Conservation (phyloP, 2,888 invertebrate species). For the Synergus itoensis region DNA sequence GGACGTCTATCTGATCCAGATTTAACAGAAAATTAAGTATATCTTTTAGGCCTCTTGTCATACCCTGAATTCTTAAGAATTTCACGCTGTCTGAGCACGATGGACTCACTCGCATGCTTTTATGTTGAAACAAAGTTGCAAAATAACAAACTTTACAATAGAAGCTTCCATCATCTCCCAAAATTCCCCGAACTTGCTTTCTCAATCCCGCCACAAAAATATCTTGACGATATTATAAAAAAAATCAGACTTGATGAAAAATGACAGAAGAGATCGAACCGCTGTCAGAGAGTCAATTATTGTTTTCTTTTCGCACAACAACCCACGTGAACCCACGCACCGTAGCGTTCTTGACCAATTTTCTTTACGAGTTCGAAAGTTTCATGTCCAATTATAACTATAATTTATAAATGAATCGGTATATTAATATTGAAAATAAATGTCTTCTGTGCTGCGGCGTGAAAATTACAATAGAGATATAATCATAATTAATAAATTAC, state of each 20-base stretch:
- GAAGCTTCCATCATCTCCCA: conserved; percentile 1
- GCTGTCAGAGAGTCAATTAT: conserved; percentile 23
- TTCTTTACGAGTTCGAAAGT: conserved; percentile 26
- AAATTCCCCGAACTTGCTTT: not conserved
- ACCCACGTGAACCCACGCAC: conserved; percentile 32
- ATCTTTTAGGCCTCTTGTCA: not conserved
- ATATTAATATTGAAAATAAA: not conserved
- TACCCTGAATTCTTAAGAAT: not conserved
- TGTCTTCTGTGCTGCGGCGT: not conserved
- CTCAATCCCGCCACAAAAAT: not conserved
- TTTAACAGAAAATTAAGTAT: not conserved
- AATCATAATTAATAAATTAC: conserved; percentile 32
- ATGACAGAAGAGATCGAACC: not conserved
- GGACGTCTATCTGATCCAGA: not conserved
- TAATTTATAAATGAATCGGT: not conserved
- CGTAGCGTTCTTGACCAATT: conserved; percentile 29
- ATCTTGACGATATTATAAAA: not conserved
- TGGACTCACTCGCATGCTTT: not conserved
- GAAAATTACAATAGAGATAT: conserved; percentile 31
- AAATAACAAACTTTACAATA: not conserved
- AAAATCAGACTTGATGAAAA: conserved; percentile 1
- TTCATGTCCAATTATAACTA: not conserved
- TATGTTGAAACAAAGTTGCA: not conserved
- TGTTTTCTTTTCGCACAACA: conserved; percentile 29
- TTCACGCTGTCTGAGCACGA: not conserved